phyloP scores from a whole-genome alignment of 1,140 invertebrate species.

The Scaptodrosophila lebanonensis region DNA sequence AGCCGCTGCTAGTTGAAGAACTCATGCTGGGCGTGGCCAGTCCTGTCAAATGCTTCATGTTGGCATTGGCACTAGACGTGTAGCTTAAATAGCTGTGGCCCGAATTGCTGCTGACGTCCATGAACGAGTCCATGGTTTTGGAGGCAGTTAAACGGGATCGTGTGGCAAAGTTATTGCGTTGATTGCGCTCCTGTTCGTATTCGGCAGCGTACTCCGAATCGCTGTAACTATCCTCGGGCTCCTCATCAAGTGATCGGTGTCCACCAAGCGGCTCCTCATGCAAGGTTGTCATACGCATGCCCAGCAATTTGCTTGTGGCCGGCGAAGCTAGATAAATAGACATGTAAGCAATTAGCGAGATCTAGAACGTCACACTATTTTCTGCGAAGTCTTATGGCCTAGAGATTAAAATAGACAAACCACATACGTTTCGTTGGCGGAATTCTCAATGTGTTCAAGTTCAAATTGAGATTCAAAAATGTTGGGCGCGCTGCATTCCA shows the following conservation, averaged over 20 bases:
- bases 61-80: constrained; percentile 68
- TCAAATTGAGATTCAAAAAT: constrained; percentile 96
- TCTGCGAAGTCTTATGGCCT: constrained; percentile 6
- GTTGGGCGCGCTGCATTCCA: constrained; percentile 95
- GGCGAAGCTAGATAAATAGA: constrained; percentile 83
- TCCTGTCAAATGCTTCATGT: constrained; percentile 71
- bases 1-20: constrained; percentile 89
- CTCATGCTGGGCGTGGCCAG: constrained; percentile 81
- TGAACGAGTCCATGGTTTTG: constrained; percentile 77
- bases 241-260: constrained; percentile 77
- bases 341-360: not conserved
- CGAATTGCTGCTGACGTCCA: constrained; percentile 72
- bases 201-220: constrained; percentile 81
- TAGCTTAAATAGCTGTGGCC: constrained; percentile 61
- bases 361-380: too few species aligned
- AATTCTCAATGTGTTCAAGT: constrained; percentile 92
- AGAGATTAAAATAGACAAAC: constrained; percentile 51
- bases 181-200: constrained; percentile 79
- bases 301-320: constrained; percentile 87
- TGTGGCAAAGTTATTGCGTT: constrained; percentile 46
- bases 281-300: constrained; percentile 92
- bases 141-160: constrained; percentile 65
- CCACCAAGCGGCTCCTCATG: constrained; percentile 86
- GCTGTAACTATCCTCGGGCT: constrained; percentile 80
- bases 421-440: constrained; percentile 90